Percentiles rank a stretch among this genome's conserved stretches.
Conservation (phyloP, 2,888 invertebrate species). For the Strigamia transsilvanica region DNA sequence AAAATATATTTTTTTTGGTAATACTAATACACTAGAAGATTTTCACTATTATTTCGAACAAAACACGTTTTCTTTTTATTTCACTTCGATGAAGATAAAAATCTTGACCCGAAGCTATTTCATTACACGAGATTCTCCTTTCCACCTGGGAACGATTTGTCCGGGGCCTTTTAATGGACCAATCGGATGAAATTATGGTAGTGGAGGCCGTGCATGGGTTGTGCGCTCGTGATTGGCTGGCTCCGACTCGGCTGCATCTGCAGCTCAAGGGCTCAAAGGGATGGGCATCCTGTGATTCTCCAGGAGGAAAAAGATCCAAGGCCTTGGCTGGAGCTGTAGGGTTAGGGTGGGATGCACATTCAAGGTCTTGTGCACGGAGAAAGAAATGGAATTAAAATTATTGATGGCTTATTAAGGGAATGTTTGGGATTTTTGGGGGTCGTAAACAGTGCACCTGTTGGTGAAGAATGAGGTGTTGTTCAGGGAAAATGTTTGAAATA, state of each 20-base stretch:
- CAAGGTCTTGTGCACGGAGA: not conserved
- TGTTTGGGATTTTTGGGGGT: not conserved
- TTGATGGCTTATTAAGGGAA: not conserved
- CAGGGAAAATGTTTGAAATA: not conserved
- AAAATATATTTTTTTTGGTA: not conserved
- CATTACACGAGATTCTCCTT: not conserved
- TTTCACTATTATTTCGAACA: not conserved
- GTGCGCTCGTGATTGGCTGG: not conserved
- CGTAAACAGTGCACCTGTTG: not conserved
- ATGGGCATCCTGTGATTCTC: not conserved
- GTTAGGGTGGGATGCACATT: not conserved
- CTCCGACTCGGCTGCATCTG: not conserved
- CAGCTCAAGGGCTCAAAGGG: constrained; percentile 28
- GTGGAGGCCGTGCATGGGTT: not conserved
- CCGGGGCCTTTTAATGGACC: not conserved
- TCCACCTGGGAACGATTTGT: constrained; percentile 21
- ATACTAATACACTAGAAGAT: not conserved
- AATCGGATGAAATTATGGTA: not conserved
- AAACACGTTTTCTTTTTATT: not conserved
- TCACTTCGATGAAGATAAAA: not conserved
- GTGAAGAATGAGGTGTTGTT: not conserved
- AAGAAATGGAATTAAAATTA: constrained; percentile 8
- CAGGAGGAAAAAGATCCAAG: not conserved
- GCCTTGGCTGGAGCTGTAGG: not conserved
- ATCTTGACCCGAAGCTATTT: not conserved